Conservation (phyloP, 2,113 vertebrate species). For the Ammodytes marinus region DNA sequence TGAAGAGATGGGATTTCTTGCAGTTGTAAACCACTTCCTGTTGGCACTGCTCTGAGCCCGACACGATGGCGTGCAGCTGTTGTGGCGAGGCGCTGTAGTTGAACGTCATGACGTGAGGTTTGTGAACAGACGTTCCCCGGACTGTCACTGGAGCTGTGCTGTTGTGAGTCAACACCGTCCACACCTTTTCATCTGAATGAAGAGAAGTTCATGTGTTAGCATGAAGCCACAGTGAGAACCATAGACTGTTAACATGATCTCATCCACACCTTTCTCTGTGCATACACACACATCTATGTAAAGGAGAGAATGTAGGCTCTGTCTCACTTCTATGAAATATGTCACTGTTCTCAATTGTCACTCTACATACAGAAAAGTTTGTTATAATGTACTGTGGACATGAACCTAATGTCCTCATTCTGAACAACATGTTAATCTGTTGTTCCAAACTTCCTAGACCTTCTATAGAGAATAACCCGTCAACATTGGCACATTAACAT, state of each 20-base stretch:
- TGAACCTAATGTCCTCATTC: no score
- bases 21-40: conserved; percentile 94
- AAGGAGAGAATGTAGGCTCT: no score
- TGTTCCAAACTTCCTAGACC: no score
- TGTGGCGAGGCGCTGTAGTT: conserved; percentile 89
- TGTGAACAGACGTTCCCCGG: conserved; percentile 78
- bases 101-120: conserved; percentile 87
- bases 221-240: background rate
- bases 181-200: conserved; percentile 91
- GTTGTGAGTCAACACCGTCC: conserved; percentile 93
- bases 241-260: background rate
- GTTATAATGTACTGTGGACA: no score
- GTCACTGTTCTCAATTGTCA: no score
- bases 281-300: no score
- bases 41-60: conserved; percentile 91
- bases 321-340: no score
- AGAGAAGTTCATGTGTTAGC: background rate
- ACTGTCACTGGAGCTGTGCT: conserved; percentile 86
- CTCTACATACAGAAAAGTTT: no score
- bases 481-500: no score
- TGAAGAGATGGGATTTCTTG: conserved; percentile 92
- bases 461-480: no score
- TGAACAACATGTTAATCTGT: no score
- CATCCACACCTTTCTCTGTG: no score
- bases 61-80: conserved; percentile 90